Conservation (phyloP, 2,888 invertebrate species). For the Lamellibrachia satsuma region DNA sequence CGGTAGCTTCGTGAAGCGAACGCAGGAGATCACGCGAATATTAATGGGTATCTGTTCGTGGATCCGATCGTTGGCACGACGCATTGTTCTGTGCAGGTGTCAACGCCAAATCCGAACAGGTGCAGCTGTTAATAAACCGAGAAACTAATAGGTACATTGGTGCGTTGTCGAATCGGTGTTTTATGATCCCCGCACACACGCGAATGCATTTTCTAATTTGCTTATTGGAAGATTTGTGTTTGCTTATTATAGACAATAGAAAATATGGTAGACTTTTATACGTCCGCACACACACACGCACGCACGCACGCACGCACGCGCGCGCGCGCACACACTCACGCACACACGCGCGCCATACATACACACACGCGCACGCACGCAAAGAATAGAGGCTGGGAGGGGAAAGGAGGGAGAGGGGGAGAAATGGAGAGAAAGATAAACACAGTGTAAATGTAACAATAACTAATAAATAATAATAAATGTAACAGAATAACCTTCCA, state of each 20-base stretch:
- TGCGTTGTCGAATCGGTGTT: background rate
- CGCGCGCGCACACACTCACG: too few species aligned
- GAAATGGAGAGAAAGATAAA: background rate
- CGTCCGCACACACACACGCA: too few species aligned
- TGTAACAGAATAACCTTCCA: background rate
- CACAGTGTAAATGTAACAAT: background rate
- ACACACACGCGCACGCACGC: too few species aligned
- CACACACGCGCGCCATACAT: too few species aligned
- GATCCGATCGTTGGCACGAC: background rate
- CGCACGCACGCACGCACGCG: too few species aligned
- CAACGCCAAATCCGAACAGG: background rate
- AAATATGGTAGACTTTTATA: background rate
- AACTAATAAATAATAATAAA: background rate
- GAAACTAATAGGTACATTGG: background rate
- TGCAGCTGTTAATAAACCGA: background rate
- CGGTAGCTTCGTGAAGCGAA: background rate
- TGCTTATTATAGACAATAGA: background rate
- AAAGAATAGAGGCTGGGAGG: background rate
- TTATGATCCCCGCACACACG: background rate
- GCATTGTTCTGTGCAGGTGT: conserved; percentile 6
- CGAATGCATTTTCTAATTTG: background rate
- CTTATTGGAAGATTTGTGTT: background rate
- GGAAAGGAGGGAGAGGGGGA: background rate
- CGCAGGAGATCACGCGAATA: background rate
- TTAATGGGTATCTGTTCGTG: background rate